Conservation (phyloP, 2,888 invertebrate genomes). For the Liodrosophila aerea region DNA sequence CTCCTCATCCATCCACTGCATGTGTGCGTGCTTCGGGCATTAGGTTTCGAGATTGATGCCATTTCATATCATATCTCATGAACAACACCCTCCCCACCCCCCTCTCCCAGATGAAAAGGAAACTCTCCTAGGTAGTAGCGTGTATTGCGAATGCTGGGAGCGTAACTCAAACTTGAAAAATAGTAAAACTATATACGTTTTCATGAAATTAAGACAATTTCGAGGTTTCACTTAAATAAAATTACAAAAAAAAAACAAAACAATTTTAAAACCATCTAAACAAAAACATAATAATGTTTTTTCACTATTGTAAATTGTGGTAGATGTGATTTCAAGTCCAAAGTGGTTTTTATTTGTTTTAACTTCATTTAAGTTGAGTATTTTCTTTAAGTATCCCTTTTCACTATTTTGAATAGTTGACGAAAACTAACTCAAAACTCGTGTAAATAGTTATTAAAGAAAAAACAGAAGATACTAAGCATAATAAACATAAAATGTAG, state of each 20-base stretch:
- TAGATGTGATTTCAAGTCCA: conserved; percentile 37
- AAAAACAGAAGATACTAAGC: conserved; percentile 46
- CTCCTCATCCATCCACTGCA: too few species aligned
- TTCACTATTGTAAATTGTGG: conserved; percentile 32
- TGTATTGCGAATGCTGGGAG: neutral
- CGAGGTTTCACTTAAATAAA: conserved; percentile 78
- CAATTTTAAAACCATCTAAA: conserved; percentile 29
- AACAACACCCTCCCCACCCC: too few species aligned
- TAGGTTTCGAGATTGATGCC: conserved; percentile 32
- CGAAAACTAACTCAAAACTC: conserved; percentile 75
- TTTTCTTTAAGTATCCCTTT: conserved; percentile 40
- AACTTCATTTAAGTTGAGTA: conserved; percentile 11
- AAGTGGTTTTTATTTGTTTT: conserved; percentile 10
- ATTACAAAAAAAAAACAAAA: conserved; percentile 23
- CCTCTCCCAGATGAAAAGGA: too few species aligned
- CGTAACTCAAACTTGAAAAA: conserved; percentile 15
- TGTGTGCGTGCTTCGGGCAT: too few species aligned
- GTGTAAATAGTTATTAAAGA: conserved; percentile 14
- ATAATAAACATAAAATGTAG: conserved; percentile 67
- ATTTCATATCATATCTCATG: neutral
- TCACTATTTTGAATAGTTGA: conserved; percentile 66
- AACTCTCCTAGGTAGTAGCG: too few species aligned
- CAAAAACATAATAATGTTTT: conserved; percentile 3
- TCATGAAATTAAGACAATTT: conserved; percentile 80
- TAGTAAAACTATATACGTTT: conserved; percentile 54